These are phyloP conservation scores for Rhinolophus sinicus DNA, from an alignment of 2,113 vertebrate species.

Conservation along the genomic window DNA sequence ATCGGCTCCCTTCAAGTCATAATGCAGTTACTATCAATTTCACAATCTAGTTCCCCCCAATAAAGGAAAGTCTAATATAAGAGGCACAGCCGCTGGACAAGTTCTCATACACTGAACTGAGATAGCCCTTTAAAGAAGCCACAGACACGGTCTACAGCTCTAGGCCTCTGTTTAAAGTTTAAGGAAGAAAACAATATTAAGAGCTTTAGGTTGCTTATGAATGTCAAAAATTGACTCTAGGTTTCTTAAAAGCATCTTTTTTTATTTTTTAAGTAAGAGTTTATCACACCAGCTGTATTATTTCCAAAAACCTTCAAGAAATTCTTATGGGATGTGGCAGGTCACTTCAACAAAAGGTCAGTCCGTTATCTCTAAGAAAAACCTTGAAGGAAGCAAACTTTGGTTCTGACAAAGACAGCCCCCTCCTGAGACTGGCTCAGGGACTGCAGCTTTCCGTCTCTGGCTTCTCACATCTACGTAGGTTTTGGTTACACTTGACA, in stretches of 20 bases:
- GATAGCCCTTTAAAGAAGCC: neutral
- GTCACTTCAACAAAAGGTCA: neutral
- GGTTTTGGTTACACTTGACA: neutral
- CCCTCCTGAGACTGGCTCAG: neutral
- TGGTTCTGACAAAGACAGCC: neutral
- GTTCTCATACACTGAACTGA: neutral
- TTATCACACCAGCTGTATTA: neutral
- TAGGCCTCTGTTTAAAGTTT: neutral
- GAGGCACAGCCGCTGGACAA: neutral
- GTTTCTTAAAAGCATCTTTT: neutral
- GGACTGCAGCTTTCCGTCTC: neutral
- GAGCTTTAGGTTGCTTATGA: neutral
- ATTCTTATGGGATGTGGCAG: neutral
- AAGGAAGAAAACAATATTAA: neutral
- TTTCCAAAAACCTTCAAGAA: constrained; percentile 47
- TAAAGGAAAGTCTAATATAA: neutral
- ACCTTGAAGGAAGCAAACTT: neutral
- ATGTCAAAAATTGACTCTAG: neutral
- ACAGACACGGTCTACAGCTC: neutral
- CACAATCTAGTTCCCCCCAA: neutral
- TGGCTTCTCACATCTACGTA: neutral
- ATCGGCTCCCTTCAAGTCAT: neutral
- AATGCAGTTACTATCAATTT: neutral
- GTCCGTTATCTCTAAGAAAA: constrained; percentile 34
- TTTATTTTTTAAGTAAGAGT: neutral